Conservation (phyloP, 2,888 invertebrate species). For the Camponotus fellah region DNA sequence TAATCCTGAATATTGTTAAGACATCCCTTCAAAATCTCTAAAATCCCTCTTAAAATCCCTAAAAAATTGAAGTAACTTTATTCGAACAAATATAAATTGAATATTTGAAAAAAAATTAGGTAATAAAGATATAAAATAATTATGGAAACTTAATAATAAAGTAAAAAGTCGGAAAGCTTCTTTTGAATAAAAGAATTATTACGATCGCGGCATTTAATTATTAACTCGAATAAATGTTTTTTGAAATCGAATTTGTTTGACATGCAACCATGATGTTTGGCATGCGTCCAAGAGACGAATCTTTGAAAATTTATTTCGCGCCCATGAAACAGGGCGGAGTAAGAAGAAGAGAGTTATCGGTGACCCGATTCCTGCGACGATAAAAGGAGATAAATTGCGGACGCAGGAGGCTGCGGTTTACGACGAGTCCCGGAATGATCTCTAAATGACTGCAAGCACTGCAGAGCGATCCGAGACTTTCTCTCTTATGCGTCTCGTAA, state of each 20-base stretch:
- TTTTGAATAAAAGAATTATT: no score
- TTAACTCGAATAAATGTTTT: background rate
- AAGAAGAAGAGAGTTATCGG: conserved; percentile 43
- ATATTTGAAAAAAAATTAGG: no score
- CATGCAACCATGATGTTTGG: background rate
- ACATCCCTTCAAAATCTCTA: no score
- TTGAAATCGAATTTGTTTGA: background rate
- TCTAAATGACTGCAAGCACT: conserved; percentile 63
- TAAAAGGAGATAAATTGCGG: conserved; percentile 65
- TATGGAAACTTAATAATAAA: no score
- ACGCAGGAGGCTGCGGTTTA: conserved; percentile 49
- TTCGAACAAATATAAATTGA: no score
- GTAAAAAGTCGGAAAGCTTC: no score
- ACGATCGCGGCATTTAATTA: background rate
- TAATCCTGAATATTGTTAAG: no score
- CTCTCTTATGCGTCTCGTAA: conserved; percentile 67
- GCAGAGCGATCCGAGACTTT: conserved; percentile 65
- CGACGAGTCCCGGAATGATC: conserved; percentile 55
- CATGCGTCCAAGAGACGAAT: background rate
- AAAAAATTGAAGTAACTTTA: no score
- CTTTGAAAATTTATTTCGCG: conserved; percentile 3
- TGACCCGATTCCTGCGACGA: conserved; percentile 51
- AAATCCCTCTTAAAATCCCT: no score
- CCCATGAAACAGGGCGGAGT: background rate
- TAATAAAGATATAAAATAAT: no score